Conservation (phyloP, 2,113 vertebrate species). For the Egretta garzetta region DNA sequence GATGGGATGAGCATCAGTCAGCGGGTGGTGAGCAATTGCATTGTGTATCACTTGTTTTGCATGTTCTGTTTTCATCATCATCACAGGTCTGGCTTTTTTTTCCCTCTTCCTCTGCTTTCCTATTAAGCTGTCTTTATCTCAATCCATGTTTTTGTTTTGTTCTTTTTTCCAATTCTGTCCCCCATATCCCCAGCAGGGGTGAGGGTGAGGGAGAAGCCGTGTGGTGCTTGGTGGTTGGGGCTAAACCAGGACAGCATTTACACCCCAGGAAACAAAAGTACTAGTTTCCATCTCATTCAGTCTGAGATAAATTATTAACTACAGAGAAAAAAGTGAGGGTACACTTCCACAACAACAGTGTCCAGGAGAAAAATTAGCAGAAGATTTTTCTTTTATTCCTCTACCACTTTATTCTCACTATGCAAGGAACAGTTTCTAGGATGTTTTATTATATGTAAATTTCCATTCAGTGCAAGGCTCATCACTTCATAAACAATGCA, state of each 20-base stretch:
- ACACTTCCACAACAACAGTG: background rate
- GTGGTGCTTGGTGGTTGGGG: too few relatives aligned
- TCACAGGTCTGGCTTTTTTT: too few relatives aligned
- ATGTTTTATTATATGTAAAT: background rate
- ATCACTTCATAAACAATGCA: constrained; percentile 32
- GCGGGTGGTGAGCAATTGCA: too few relatives aligned
- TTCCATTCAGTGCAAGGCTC: background rate
- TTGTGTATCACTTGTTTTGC: too few relatives aligned
- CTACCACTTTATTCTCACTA: background rate
- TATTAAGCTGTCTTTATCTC: too few relatives aligned
- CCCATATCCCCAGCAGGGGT: too few relatives aligned
- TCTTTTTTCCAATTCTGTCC: too few relatives aligned
- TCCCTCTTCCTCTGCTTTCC: too few relatives aligned
- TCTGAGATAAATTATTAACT: background rate
- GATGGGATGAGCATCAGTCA: too few relatives aligned
- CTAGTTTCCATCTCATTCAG: background rate
- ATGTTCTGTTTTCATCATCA: too few relatives aligned
- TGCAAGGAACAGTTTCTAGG: background rate
- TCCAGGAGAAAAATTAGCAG: background rate
- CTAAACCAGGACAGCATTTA: background rate
- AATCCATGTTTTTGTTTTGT: too few relatives aligned
- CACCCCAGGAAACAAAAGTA: accelerated
- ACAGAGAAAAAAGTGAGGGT: background rate
- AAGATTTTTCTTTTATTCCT: background rate
- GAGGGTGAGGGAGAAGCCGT: too few relatives aligned